Evolutionary conservation across 1,140 invertebrate species (phyloP).

Genomic region (Notospermus geniculatus): DNA sequence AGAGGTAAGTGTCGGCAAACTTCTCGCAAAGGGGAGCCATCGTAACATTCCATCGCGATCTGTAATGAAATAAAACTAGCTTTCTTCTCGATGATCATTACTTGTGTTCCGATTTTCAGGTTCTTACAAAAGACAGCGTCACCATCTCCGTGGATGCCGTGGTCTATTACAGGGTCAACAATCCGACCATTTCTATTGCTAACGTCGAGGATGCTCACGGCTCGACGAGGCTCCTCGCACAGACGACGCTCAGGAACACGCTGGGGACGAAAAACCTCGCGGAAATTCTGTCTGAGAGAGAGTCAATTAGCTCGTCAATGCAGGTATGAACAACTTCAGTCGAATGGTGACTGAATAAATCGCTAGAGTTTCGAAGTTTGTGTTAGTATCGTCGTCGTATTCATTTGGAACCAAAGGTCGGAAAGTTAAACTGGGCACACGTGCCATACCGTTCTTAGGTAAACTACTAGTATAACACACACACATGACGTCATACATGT

Average conservation of each 20-base stretch:
- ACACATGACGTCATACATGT: too few species aligned
- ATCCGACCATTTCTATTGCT: conserved; percentile 92
- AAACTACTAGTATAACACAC: too few species aligned
- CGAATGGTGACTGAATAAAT: too few species aligned
- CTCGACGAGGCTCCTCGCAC: conserved; percentile 58
- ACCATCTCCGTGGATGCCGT: conserved; percentile 88
- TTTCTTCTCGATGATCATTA: not conserved
- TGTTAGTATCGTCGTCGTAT: too few species aligned
- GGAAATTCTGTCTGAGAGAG: conserved; percentile 83
- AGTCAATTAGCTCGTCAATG: conserved; percentile 84
- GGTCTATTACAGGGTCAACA: conserved; percentile 88
- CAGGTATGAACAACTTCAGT: conserved; percentile 64
- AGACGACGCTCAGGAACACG: conserved; percentile 72
- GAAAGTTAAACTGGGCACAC: too few species aligned
- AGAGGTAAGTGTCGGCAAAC: conserved; percentile 70
- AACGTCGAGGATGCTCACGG: conserved; percentile 93
- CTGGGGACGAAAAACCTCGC: conserved; percentile 84
- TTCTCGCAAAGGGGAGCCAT: too few species aligned
- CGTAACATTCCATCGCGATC: too few species aligned
- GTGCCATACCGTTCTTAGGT: too few species aligned
- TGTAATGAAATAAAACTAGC: too few species aligned
- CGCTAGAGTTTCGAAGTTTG: too few species aligned
- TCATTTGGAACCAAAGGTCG: too few species aligned
- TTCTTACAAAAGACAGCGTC: conserved; percentile 87
- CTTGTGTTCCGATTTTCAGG: too few species aligned